These are phyloP conservation scores for Poecilia wingei DNA, from an alignment of 2,797 vertebrate genomes.

Conservation along the genomic window DNA sequence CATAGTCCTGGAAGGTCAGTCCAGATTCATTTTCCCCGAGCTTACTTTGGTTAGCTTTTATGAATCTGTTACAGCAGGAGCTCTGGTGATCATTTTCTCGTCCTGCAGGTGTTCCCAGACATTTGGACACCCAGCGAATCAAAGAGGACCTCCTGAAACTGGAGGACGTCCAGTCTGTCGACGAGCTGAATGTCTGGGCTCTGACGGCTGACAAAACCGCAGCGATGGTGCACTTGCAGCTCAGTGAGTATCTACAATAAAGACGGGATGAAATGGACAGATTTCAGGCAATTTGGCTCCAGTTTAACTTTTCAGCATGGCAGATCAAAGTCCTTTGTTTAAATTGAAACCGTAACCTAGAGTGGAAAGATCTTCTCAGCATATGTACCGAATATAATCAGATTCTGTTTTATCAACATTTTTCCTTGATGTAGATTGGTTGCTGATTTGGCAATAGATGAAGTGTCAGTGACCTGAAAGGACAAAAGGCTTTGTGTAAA, in stretches of 20 bases:
- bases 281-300: not conserved
- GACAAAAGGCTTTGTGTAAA: not conserved
- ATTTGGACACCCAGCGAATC: constrained; percentile 88
- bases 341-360: not conserved
- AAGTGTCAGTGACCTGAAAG: constrained; percentile 3
- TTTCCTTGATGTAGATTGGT: not conserved
- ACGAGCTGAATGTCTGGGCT: constrained; percentile 95
- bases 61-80: not conserved
- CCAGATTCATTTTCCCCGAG: not conserved
- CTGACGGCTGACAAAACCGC: constrained; percentile 91
- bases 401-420: not conserved
- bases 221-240: constrained; percentile 91
- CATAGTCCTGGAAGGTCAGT: constrained; percentile 93
- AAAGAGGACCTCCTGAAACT: constrained; percentile 92
- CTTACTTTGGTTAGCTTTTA: not conserved
- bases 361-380: not conserved
- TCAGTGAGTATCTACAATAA: constrained; percentile 80
- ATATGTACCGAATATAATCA: not conserved
- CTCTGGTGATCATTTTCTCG: not conserved
- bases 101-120: constrained; percentile 87
- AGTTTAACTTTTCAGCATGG: not conserved
- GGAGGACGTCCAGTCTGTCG: constrained; percentile 92
- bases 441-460: not conserved
- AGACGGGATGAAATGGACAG: not conserved
- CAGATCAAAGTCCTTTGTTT: not conserved